These are phyloP conservation scores for Whitmania pigra DNA, from an alignment of 1,140 invertebrate species.

Conservation along the genomic window DNA sequence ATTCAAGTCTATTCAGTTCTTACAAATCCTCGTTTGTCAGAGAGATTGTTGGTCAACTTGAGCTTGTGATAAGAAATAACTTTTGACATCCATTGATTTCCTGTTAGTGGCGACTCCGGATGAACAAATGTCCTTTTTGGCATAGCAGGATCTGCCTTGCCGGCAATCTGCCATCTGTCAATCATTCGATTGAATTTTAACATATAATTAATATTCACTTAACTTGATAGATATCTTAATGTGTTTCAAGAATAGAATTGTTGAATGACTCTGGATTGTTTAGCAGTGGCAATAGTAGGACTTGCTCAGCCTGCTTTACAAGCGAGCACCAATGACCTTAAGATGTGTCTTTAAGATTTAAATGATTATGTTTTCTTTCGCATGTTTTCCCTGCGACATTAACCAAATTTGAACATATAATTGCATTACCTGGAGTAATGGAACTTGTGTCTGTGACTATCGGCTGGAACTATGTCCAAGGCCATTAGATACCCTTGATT, in stretches of 20 bases:
- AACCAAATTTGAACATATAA: not conserved
- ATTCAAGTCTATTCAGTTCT: not conserved
- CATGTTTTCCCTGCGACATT: not conserved
- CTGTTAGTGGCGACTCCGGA: not conserved
- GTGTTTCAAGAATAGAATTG: not conserved
- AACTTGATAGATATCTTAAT: not conserved
- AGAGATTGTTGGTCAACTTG: conserved; percentile 2
- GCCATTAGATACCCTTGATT: conserved; percentile 94
- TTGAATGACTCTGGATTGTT: not conserved
- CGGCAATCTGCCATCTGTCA: conserved; percentile 4
- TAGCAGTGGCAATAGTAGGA: not conserved
- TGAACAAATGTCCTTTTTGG: conserved; percentile 62
- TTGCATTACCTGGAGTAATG: conserved; percentile 85
- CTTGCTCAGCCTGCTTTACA: not conserved
- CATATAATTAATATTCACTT: not conserved
- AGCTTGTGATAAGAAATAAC: conserved; percentile 7
- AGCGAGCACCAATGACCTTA: not conserved
- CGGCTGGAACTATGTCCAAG: conserved; percentile 87
- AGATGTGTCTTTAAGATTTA: not conserved
- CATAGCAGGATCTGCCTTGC: conserved; percentile 75
- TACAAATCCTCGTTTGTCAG: conserved; percentile 1
- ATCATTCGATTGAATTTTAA: not conserved
- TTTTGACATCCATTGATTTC: conserved; percentile 1
- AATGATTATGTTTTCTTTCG: not conserved
- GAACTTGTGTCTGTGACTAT: conserved; percentile 91